Evolutionary conservation across 2,113 vertebrate genomes (phyloP).

Genomic region (Varanus salvator): DNA sequence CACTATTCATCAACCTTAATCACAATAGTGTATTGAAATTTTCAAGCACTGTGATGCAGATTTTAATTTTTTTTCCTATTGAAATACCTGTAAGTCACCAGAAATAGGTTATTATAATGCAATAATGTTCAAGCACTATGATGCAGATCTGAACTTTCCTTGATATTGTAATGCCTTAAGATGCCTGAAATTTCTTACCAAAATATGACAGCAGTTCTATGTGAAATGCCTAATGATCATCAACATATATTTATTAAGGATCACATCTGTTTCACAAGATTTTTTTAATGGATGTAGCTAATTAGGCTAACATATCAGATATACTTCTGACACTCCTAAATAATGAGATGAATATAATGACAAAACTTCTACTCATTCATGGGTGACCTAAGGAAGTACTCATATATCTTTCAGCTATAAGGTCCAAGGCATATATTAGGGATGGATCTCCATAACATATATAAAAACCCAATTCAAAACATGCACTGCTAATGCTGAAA

Average conservation of each 20-base stretch:
- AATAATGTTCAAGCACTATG: neutral
- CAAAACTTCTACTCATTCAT: neutral
- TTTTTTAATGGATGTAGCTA: neutral
- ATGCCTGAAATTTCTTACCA: neutral
- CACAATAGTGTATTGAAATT: slow-evolving; percentile 3
- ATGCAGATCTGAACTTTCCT: neutral
- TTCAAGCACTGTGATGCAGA: slow-evolving; percentile 3
- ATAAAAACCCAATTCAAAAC: neutral
- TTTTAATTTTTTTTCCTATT: neutral
- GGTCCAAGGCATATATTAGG: neutral
- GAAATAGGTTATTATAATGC: neutral
- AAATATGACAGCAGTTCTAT: neutral
- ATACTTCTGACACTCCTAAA: neutral
- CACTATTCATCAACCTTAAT: slow-evolving; percentile 11
- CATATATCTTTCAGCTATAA: neutral
- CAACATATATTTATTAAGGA: neutral
- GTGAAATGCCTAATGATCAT: slow-evolving; percentile 10
- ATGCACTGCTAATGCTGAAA: neutral
- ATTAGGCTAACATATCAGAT: slow-evolving; percentile 13
- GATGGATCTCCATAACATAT: neutral
- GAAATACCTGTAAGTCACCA: neutral
- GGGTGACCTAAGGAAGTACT: neutral
- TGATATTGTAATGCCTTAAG: neutral
- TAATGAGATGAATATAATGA: neutral
- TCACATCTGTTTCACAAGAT: slow-evolving; percentile 3